Evolutionary conservation across 2,797 vertebrate genomes (phyloP).

Genomic region (Sebastolobus alascanus): DNA sequence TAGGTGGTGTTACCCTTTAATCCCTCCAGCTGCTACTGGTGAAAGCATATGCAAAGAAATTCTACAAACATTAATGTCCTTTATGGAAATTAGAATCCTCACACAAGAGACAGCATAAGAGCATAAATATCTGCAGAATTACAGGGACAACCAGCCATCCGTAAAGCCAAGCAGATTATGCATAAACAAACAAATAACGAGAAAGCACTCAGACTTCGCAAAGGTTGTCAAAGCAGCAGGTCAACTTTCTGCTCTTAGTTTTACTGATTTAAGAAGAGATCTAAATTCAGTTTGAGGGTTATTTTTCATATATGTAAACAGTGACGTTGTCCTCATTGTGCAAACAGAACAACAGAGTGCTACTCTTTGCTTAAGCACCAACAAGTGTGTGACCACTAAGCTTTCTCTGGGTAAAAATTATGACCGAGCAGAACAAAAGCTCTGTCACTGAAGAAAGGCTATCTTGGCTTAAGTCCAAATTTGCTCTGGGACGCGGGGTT

Average conservation of each 20-base stretch:
- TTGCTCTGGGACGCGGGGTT: conserved; percentile 53
- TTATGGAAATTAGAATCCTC: conserved; percentile 15
- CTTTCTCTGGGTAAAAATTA: conserved; percentile 40
- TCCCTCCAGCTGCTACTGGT: conserved; percentile 16
- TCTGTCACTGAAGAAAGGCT: conserved; percentile 42
- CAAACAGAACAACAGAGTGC: conserved; percentile 16
- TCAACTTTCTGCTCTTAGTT: not conserved
- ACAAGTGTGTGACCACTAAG: conserved; percentile 18
- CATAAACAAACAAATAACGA: not conserved
- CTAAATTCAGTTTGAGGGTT: not conserved
- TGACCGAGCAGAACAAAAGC: conserved; percentile 53
- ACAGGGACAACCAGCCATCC: not conserved
- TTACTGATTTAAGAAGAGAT: not conserved
- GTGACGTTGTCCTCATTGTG: not conserved
- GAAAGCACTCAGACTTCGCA: too few relatives aligned
- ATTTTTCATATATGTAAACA: not conserved
- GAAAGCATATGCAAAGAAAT: not conserved
- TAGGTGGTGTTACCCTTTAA: not conserved
- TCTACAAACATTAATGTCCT: not conserved
- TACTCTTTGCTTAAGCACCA: conserved; percentile 13
- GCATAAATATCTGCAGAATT: not conserved
- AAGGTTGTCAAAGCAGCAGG: not conserved
- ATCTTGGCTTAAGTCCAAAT: conserved; percentile 57
- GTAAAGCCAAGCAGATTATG: not conserved
- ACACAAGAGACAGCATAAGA: not conserved